Conservation (phyloP, 1,140 invertebrate genomes). For the Teleopsis dalmanni region DNA sequence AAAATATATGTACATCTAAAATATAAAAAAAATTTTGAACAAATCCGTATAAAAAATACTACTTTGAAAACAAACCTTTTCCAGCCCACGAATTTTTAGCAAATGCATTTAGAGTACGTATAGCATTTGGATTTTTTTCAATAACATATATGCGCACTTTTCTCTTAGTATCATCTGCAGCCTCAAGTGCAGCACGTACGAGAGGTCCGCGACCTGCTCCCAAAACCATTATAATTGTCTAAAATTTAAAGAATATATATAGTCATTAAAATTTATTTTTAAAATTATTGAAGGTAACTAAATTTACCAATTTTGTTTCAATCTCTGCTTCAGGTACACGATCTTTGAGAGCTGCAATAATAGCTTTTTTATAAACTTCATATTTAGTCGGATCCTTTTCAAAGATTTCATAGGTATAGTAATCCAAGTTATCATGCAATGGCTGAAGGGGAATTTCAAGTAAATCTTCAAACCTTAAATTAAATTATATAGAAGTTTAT, state of each 20-base stretch:
- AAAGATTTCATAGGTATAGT: constrained; percentile 95
- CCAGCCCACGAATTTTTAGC: constrained; percentile 76
- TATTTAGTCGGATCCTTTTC: constrained; percentile 98
- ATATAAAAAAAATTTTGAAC: background rate
- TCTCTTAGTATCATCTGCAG: constrained; percentile 50
- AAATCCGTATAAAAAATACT: background rate
- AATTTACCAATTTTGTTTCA: constrained; percentile 26
- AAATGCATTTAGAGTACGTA: constrained; percentile 78
- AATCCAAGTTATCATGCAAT: constrained; percentile 90
- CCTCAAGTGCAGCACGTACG: constrained; percentile 75
- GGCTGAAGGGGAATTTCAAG: constrained; percentile 88
- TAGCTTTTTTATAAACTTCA: constrained; percentile 79
- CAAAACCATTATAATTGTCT: constrained; percentile 78
- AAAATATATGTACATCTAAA: constrained; percentile 59
- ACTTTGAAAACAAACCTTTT: constrained; percentile 43
- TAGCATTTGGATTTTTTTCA: constrained; percentile 97
- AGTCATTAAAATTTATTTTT: background rate
- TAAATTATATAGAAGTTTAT: background rate
- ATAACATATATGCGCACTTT: constrained; percentile 81
- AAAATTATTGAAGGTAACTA: background rate
- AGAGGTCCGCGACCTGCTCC: constrained; percentile 94
- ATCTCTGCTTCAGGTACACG: constrained; percentile 38
- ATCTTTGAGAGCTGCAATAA: constrained; percentile 63
- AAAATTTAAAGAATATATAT: constrained; percentile 12
- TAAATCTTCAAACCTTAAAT: constrained; percentile 81